Evolutionary conservation across 2,888 invertebrate species (phyloP), one percentile per base, ranked within the genome.

Genomic region (Geotrupes spiniger): DNA sequence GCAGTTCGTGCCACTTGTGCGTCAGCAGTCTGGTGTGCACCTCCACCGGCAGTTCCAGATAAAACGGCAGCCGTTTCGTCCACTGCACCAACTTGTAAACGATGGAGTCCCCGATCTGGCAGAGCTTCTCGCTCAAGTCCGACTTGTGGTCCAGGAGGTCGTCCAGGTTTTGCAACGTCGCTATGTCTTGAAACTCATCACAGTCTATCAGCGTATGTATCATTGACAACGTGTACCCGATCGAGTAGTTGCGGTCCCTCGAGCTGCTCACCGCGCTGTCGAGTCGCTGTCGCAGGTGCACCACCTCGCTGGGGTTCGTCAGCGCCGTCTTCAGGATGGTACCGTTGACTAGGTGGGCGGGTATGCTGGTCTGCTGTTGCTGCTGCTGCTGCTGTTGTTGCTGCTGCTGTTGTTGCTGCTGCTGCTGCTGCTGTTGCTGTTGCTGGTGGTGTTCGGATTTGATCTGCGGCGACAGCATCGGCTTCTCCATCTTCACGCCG

Each of bases 21-120:
- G 96, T 97, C 67, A 98, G 79, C 62, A 98, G 80, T 76, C 92
- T 88, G 56, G 96, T 96, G 75, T 94, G 95, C 53, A 92, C 90
- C 76, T 95, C 92, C 66, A 96, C 92, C 42, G 97, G 96, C 62
- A 98, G 85, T 76, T 97, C 94, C 74, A 89, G 81, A 74, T 96
- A 98, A 77, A 98, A 98, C 49, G 98, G 97, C 74, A 98, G 78
- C 76, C 94, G 86, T 76, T 96, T 96, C 66, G 97, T 97, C 98
- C 98, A 98, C 75, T 95, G 94, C 60, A 98, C 97, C 78, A 98
- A 83, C 77, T 96, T 95, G 78, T 92, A 93, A 49, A 98, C 97
- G 67, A 98, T 97, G 60, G 94, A 95, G 78, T 98, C 97, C 42
- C 97, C 96, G 68, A 97, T 92, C 75, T 89, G 91, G 78, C 93